Evolutionary conservation across 2,888 invertebrate species (phyloP).

Genomic region (Herminia tarsipennalis): DNA sequence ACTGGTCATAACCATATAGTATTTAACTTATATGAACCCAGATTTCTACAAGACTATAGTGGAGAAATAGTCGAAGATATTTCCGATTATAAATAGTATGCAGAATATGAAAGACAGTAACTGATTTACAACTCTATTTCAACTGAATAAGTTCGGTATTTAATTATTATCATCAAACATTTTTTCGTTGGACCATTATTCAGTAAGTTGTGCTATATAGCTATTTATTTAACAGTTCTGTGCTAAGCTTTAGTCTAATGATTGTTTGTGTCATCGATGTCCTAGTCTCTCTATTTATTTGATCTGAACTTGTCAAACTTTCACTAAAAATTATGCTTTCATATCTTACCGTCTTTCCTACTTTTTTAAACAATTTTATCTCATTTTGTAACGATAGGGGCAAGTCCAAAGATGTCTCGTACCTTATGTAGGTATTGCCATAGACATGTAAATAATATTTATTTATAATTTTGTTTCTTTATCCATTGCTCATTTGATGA

Average conservation of each 20-base stretch:
- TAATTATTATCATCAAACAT: too few species aligned
- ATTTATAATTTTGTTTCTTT: conserved; percentile 48
- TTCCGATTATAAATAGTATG: too few species aligned
- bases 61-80: too few species aligned
- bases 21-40: too few species aligned
- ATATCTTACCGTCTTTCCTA: background rate
- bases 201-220: too few species aligned
- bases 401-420: conserved; percentile 71
- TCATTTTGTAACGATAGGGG: conserved; percentile 39
- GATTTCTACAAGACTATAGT: too few species aligned
- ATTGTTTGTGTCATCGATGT: conserved; percentile 27
- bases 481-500: conserved; percentile 23
- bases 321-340: conserved; percentile 4
- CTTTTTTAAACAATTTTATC: conserved; percentile 11
- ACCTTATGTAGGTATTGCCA: conserved; percentile 66
- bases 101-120: too few species aligned
- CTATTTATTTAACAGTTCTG: conserved; percentile 5
- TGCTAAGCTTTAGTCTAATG: conserved; percentile 11
- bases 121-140: too few species aligned
- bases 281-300: conserved; percentile 42
- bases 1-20: too few species aligned
- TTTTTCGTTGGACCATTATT: too few species aligned
- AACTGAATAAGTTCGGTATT: too few species aligned
- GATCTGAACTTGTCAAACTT: conserved; percentile 28
- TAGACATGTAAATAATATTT: conserved; percentile 69